Conservation (phyloP, 2,797 vertebrate species). For the Urocyon cinereoargenteus region DNA sequence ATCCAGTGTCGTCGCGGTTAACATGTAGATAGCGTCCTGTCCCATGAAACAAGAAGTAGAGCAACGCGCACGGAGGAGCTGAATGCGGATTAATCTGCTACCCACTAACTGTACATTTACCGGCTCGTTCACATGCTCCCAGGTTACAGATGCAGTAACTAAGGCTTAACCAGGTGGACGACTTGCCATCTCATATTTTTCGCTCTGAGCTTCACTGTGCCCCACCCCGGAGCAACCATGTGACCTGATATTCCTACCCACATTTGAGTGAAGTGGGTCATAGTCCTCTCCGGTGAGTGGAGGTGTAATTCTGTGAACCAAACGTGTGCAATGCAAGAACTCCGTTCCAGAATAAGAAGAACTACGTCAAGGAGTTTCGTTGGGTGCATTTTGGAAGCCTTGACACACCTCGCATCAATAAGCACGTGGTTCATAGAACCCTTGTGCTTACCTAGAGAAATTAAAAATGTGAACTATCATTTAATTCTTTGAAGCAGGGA, state of each 20-base stretch:
- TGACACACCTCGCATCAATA: neutral
- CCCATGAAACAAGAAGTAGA: neutral
- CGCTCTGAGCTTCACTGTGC: neutral
- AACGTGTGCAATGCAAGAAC: neutral
- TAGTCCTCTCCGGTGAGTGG: neutral
- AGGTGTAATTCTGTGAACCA: neutral
- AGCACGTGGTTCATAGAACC: neutral
- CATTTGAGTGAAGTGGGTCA: neutral
- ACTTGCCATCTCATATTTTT: neutral
- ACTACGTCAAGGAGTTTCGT: neutral
- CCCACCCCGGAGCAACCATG: neutral
- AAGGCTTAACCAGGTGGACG: neutral
- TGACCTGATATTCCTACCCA: neutral
- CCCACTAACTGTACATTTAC: neutral
- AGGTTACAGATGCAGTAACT: neutral
- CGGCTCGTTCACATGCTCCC: neutral
- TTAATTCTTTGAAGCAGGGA: neutral
- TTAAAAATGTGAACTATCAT: neutral
- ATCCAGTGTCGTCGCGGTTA: neutral
- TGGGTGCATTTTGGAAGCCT: neutral
- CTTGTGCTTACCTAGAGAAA: slow-evolving; percentile 52
- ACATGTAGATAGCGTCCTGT: neutral
- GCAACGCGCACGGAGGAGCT: neutral
- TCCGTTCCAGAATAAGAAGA: slow-evolving; percentile 15
- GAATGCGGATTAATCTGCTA: neutral